phyloP scores from a whole-genome alignment of 2,888 invertebrate genomes.

The Leucophenga maculata region DNA sequence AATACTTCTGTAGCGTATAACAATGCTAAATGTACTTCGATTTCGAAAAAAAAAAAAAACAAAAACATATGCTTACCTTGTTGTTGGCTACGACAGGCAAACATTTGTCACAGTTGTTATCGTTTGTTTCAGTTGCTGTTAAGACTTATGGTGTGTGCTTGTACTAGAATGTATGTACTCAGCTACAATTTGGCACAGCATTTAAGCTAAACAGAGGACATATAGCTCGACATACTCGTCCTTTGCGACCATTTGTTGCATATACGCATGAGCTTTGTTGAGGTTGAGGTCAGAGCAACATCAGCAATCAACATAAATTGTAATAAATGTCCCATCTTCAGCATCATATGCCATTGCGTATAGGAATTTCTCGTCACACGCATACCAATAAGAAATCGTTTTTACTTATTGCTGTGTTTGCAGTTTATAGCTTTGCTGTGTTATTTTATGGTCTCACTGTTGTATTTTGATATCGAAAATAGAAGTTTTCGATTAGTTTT shows the following conservation, averaged over 20 bases:
- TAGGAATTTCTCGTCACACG: not conserved
- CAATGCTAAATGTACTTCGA: no score
- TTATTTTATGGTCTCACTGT: not conserved
- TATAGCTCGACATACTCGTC: not conserved
- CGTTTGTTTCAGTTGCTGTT: not conserved
- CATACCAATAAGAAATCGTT: conserved; percentile 6
- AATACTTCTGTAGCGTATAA: no score
- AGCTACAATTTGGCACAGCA: no score
- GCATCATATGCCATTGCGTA: not conserved
- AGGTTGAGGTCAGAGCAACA: not conserved
- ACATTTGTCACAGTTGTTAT: not conserved
- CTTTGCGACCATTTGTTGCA: conserved; percentile 20
- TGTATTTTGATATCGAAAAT: no score
- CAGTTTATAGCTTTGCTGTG: not conserved
- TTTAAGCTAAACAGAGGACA: no score
- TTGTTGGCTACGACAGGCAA: not conserved
- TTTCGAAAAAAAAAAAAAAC: no score
- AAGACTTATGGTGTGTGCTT: no score
- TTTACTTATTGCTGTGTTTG: not conserved
- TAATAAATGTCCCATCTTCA: not conserved
- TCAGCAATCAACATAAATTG: conserved; percentile 21
- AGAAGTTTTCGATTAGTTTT: no score
- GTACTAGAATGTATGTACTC: no score
- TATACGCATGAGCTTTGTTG: not conserved
- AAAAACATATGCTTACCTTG: not conserved